Conservation (phyloP, 2,888 invertebrate genomes). For the Pristionchus fissidentatus region DNA sequence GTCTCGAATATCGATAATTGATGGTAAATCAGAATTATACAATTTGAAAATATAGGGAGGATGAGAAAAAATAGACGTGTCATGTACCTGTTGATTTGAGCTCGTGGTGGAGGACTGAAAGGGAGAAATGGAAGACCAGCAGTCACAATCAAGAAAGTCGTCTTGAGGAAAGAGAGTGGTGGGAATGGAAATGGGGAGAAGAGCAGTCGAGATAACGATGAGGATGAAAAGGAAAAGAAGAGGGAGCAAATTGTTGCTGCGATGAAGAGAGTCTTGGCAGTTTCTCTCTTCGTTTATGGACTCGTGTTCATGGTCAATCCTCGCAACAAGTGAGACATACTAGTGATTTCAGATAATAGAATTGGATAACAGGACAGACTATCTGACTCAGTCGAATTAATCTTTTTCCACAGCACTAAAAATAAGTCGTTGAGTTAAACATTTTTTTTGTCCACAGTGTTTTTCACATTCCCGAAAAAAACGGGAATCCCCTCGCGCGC, state of each 20-base stretch:
- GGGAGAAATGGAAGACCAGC: slow-evolving; percentile 34
- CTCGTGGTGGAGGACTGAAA: neutral
- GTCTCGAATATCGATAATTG: too few relatives aligned
- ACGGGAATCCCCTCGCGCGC: too few relatives aligned
- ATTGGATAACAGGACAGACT: neutral
- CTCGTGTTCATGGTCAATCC: slow-evolving; percentile 59
- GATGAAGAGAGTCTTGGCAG: slow-evolving; percentile 62
- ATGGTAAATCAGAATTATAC: too few relatives aligned
- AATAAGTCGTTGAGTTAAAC: too few relatives aligned
- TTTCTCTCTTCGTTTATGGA: slow-evolving; percentile 67
- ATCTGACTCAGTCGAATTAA: too few relatives aligned
- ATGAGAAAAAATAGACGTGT: neutral
- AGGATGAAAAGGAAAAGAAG: slow-evolving; percentile 38
- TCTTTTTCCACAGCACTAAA: too few relatives aligned
- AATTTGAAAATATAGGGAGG: neutral
- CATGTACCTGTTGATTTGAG: neutral
- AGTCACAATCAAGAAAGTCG: slow-evolving; percentile 15
- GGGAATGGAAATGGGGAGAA: neutral
- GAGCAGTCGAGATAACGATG: neutral
- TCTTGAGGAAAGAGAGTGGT: slow-evolving; percentile 3
- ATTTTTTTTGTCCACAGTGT: too few relatives aligned
- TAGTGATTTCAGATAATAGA: neutral
- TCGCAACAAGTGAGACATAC: slow-evolving; percentile 14
- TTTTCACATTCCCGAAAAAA: too few relatives aligned
- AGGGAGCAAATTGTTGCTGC: slow-evolving; percentile 43